These are phyloP conservation scores for Hemibagrus guttatus DNA, from an alignment of 2,797 vertebrate species.

Conservation along the genomic window DNA sequence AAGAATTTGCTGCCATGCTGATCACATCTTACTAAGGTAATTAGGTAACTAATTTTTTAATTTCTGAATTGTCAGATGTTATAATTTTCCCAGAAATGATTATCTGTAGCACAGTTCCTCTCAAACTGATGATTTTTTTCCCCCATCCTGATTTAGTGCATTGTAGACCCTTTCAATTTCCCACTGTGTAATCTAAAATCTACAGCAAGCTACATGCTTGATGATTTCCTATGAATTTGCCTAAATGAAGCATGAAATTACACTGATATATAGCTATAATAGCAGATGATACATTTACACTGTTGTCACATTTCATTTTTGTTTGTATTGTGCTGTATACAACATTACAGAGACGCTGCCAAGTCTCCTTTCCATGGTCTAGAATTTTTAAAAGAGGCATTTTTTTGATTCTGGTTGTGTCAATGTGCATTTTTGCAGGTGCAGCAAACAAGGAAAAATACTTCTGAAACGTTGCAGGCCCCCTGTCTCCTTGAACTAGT, in stretches of 20 bases:
- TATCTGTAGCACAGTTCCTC: neutral
- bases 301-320: no score
- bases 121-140: neutral
- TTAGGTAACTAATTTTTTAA: neutral
- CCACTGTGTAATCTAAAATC: constrained; percentile 1
- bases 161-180: neutral
- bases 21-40: neutral
- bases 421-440: constrained; percentile 47
- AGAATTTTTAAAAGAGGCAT: constrained; percentile 19
- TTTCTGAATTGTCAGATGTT: neutral
- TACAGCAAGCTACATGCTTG: neutral
- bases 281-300: neutral
- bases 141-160: constrained; percentile 65
- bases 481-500: constrained; percentile 35
- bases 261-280: neutral
- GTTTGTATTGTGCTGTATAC: neutral
- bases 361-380: neutral
- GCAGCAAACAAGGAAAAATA: constrained; percentile 51
- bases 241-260: constrained; percentile 4
- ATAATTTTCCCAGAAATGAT: neutral
- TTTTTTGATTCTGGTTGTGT: constrained; percentile 30
- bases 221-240: neutral
- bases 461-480: constrained; percentile 36
- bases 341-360: neutral
- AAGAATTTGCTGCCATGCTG: neutral